A percentile compares a stretch with the other conserved stretches of the same genome.
Conservation (phyloP, 2,113 vertebrate genomes). For the Channa argus region DNA sequence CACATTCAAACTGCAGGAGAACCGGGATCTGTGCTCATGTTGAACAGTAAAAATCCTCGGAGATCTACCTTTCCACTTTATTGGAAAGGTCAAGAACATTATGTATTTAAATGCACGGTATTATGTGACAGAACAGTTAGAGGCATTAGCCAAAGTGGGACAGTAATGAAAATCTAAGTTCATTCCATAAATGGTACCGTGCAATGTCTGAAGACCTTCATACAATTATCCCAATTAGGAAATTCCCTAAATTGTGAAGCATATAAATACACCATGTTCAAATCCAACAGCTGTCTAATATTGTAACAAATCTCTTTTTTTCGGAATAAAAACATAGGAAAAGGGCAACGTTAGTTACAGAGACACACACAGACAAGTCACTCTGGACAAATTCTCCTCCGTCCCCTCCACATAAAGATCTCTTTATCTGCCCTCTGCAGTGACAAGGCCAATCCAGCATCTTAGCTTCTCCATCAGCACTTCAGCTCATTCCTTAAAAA, state of each 20-base stretch:
- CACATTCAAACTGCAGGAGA: neutral
- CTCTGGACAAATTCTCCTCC: conserved; percentile 68
- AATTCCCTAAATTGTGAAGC: neutral
- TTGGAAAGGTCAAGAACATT: conserved; percentile 60
- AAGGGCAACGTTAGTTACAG: conserved; percentile 24
- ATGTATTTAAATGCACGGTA: conserved; percentile 35
- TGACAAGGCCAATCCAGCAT: conserved; percentile 68
- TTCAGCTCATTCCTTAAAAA: conserved; percentile 66
- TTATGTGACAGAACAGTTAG: conserved; percentile 12
- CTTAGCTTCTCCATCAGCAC: conserved; percentile 70
- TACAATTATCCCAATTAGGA: neutral
- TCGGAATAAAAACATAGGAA: neutral
- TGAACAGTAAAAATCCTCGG: conserved; percentile 26
- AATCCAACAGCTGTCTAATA: conserved; percentile 13
- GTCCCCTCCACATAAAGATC: conserved; percentile 65
- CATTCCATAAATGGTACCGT: neutral
- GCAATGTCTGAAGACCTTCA: neutral
- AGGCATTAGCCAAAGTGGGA: no score
- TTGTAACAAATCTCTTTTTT: conserved; percentile 13
- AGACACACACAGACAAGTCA: conserved; percentile 48
- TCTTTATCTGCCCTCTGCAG: conserved; percentile 79
- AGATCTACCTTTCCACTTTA: conserved; percentile 16
- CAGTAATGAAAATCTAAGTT: neutral
- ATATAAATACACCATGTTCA: neutral
- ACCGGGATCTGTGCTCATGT: conserved; percentile 15